A percentile compares a stretch with the other conserved stretches of the same genome.
These are phyloP conservation scores for Bursaphelenchus okinawaensis DNA, from an alignment of 2,888 invertebrate species.

Conservation along the genomic window DNA sequence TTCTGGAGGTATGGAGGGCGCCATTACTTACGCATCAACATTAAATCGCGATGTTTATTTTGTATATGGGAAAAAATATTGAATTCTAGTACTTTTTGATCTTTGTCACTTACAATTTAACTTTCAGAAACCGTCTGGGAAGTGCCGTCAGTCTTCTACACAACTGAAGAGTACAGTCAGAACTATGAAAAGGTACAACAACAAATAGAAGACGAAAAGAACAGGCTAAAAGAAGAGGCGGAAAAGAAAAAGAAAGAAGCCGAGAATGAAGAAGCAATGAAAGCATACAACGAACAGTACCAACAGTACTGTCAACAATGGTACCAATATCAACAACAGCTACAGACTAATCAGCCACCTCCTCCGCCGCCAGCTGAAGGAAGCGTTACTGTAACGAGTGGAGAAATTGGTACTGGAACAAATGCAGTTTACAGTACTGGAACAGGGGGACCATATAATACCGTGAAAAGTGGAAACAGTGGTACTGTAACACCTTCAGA, in stretches of 20 bases:
- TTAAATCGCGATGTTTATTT: no score
- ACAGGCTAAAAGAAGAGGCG: background rate
- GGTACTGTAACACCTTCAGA: no score
- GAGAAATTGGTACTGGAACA: no score
- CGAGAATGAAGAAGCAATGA: slow-evolving; percentile 1
- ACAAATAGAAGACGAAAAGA: background rate
- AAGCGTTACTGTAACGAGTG: no score
- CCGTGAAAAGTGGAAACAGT: background rate
- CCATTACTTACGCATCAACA: no score
- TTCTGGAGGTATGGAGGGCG: slow-evolving; percentile 38
- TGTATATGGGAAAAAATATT: no score
- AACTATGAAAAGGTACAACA: slow-evolving; percentile 17
- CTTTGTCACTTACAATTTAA: background rate
- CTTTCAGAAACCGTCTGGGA: slow-evolving; percentile 35
- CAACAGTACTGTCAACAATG: background rate
- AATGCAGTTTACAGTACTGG: no score
- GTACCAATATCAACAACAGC: background rate
- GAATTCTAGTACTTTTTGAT: no score
- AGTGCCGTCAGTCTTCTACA: slow-evolving; percentile 33
- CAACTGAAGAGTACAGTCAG: slow-evolving; percentile 22
- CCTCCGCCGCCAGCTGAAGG: no score
- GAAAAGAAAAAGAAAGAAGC: background rate
- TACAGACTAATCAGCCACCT: background rate
- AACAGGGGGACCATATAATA: no score
- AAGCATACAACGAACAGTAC: background rate